Evolutionary conservation across 2,888 invertebrate species (phyloP).

Genomic region (Penaeus monodon): DNA sequence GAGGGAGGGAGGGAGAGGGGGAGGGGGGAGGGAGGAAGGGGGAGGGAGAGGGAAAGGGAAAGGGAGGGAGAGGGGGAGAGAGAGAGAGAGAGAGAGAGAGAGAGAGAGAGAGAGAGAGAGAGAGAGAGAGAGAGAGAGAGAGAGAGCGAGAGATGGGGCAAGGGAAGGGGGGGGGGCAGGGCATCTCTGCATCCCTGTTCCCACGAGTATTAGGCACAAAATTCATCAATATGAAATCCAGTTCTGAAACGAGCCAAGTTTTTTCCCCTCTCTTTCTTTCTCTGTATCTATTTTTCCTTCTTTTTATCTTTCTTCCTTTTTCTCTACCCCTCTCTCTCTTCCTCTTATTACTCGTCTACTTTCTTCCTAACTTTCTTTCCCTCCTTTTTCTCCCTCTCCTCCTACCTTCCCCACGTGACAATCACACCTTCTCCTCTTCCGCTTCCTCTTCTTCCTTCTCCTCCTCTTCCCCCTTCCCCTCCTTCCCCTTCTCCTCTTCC

Average conservation of each 20-base stretch:
- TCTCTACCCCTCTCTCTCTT: not conserved
- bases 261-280: too few species aligned
- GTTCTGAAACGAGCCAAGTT: too few species aligned
- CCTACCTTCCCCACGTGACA: not conserved
- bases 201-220: not conserved
- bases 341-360: not conserved
- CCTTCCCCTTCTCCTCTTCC: not conserved
- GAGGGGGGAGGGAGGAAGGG: not conserved
- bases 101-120: not conserved
- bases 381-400: not conserved
- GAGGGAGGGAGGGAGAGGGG: not conserved
- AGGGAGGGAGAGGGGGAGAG: not conserved
- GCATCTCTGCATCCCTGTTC: constrained; percentile 5
- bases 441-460: not conserved
- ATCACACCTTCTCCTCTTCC: not conserved
- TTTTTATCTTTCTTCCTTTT: too few species aligned
- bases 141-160: not conserved
- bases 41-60: not conserved
- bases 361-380: not conserved
- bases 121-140: too few species aligned
- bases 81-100: not conserved
- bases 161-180: not conserved
- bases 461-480: not conserved
- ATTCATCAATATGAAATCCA: too few species aligned
- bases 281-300: too few species aligned